A percentile compares a stretch with the other conserved stretches of the same genome.
phyloP scores from a whole-genome alignment of 2,113 vertebrate genomes.

The Megaleporinus macrocephalus region DNA sequence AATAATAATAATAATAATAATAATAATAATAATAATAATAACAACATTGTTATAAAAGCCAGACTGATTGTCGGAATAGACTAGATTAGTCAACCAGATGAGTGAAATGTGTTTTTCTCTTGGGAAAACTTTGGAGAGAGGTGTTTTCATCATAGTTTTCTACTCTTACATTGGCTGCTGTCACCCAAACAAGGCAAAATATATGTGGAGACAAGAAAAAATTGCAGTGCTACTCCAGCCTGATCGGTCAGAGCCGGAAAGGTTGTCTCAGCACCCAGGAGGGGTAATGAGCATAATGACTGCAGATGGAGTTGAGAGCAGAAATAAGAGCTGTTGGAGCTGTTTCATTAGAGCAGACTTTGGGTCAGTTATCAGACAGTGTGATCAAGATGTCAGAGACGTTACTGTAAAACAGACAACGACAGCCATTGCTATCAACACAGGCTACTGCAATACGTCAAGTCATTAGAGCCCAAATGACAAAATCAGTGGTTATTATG shows the following conservation, averaged over 20 bases:
- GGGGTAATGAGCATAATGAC: conserved; percentile 7
- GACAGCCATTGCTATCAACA: neutral
- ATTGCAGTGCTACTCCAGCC: too few species aligned
- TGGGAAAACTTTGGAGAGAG: too few species aligned
- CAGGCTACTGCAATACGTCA: neutral
- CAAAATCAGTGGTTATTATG: neutral
- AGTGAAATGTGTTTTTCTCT: too few species aligned
- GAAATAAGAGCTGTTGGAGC: neutral
- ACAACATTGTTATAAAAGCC: too few species aligned
- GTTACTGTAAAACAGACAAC: neutral
- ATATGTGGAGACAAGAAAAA: too few species aligned
- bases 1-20: too few species aligned
- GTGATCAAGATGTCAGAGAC: neutral
- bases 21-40: too few species aligned
- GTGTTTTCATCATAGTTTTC: neutral
- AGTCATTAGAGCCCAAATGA: neutral
- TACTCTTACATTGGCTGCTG: neutral
- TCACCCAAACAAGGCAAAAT: too few species aligned
- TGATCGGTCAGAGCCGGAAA: neutral
- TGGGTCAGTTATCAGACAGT: neutral
- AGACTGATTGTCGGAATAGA: too few species aligned
- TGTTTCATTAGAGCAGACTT: conserved; percentile 8
- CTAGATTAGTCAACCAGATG: too few species aligned
- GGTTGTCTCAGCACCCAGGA: neutral
- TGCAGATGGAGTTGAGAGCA: neutral